Evolutionary conservation across 2,888 invertebrate species (phyloP), one percentile per base, ranked within the genome.

Genomic region (Perdita meconis): DNA sequence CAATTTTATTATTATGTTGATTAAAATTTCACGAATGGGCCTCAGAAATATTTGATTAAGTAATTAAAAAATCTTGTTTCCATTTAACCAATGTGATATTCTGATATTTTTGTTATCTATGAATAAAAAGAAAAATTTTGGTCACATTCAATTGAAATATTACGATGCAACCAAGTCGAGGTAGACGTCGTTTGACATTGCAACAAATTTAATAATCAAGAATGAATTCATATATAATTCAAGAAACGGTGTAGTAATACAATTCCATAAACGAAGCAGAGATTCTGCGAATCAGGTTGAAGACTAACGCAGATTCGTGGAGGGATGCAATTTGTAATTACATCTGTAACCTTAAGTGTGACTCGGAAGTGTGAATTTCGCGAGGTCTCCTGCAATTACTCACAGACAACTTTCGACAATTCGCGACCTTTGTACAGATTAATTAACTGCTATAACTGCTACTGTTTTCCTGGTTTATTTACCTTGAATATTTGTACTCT

Each of bases 271-370:
- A 59, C 53, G 22, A 40, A 57, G 59, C 40, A 55, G 38, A 26
- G 59, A 78, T 75, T 70, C 55, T 60, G 64, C 53, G 70, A 74
- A 75, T 70, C 65, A 71, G 68, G 59, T 60, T 60, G 34, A 67
- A 42, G 59, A 34, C 63, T 69, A 69, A 74, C 74, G 64, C 60
- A 65, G 56, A 78, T 53, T 71, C 71, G 64, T 63, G 26, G 71
- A 66, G 69, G 76, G 76, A 67, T 53, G 67, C 68, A 70, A 81
- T 81, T 81, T 78, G 81, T 78, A 81, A 81, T 81, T 81, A 81
- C 81, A 81, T 70, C 73, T 78, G 78, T 81, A 81, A 81, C 77
- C 78, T 73, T 70, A 57, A 64, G 69, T 73, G 67, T 65, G 64
- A 78, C 65, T 81, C 47, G 55, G 36, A 65, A 63, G 66, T 66